A percentile compares a stretch with the other conserved stretches of the same genome.
phyloP scores from a whole-genome alignment of 2,888 invertebrate species.

The Cerastis rubricosa region DNA sequence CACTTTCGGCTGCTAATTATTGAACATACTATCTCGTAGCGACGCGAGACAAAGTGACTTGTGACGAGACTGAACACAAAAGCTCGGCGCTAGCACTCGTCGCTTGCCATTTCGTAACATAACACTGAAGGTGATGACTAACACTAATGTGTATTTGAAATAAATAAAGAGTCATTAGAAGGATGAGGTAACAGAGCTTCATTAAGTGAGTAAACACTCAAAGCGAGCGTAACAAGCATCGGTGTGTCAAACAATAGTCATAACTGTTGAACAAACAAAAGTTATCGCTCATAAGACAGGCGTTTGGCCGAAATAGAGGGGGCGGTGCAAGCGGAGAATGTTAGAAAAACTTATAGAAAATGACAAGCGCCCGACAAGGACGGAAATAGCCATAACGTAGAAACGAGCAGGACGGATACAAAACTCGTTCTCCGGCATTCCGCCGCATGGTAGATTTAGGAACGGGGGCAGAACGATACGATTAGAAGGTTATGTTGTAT shows the following conservation, averaged over 20 bases:
- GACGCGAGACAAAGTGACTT: conserved; percentile 3
- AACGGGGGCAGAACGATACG: conserved; percentile 90
- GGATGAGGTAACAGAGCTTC: conserved; percentile 82
- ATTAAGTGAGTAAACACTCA: conserved; percentile 86
- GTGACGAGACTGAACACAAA: conserved; percentile 10
- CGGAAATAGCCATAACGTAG: conserved; percentile 82
- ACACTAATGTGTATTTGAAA: conserved; percentile 61
- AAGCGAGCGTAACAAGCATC: conserved; percentile 86
- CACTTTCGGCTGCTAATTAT: conserved; percentile 68
- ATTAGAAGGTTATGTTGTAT: conserved; percentile 89
- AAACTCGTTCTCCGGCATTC: conserved; percentile 90
- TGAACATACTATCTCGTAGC: conserved; percentile 47
- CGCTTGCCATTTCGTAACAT: conserved; percentile 31
- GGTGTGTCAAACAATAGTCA: conserved; percentile 88
- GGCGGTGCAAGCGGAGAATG: conserved; percentile 86
- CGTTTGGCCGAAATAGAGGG: conserved; percentile 88
- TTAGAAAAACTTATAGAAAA: conserved; percentile 91
- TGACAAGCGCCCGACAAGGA: conserved; percentile 89
- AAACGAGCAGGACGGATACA: conserved; percentile 86
- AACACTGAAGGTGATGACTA: conserved; percentile 47
- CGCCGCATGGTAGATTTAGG: conserved; percentile 90
- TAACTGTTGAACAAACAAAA: conserved; percentile 89
- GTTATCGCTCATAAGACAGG: conserved; percentile 83
- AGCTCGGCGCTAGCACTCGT: conserved; percentile 10
- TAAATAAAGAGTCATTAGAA: conserved; percentile 75